Base-by-base conservation (phyloP, 2,113 vertebrate species). In the Ciconia stormi region DNA sequence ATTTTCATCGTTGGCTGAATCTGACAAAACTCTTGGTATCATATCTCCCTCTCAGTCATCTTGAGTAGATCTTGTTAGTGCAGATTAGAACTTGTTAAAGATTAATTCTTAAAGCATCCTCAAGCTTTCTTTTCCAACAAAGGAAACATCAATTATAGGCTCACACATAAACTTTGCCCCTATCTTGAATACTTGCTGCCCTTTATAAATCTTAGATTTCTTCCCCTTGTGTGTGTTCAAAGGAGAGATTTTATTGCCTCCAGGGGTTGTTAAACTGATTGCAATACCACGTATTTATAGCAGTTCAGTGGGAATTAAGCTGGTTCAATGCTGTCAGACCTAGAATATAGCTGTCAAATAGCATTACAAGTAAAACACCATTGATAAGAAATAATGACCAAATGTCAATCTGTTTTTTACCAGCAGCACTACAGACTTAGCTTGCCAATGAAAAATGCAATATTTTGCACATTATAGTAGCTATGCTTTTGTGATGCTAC, bases 221-320 rank as follows among this genome's bases (percentile, higher is more conserved):
- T 98, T 98, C 98, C 99, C 98, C 99, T 98, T 97, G 98, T 98
- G 99, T 98, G 98, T 98, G 98, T 99, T 99, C 99, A 99, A 99
- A 99, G 99, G 97, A 98, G 98, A 98, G 98, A 98, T 98, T 99
- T 98, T 93, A 97, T 95, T 98, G 99, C 99, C 99, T 99, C 99
- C 98, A 98, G 98, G 99, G 99, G 98, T 99, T 99, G 99, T 99
- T 99, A 99, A 99, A 99, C 99, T 99, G 99, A 99, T 99, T 99
- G 98, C 99, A 98, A 98, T 98, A 98, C 98, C 98, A 98, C 98
- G 98, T 99, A 99, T 99, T 99, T 99, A 99, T 98, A 99, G 98
- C 98, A 99, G 98, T 99, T 99, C 98, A 98, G 98, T 98, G 98
- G 98, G 98, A 99, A 99, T 99, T 99, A 99, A 98, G 98, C 98